These are phyloP conservation scores for Tipula unca DNA, from an alignment of 2,888 invertebrate genomes.

Conservation along the genomic window DNA sequence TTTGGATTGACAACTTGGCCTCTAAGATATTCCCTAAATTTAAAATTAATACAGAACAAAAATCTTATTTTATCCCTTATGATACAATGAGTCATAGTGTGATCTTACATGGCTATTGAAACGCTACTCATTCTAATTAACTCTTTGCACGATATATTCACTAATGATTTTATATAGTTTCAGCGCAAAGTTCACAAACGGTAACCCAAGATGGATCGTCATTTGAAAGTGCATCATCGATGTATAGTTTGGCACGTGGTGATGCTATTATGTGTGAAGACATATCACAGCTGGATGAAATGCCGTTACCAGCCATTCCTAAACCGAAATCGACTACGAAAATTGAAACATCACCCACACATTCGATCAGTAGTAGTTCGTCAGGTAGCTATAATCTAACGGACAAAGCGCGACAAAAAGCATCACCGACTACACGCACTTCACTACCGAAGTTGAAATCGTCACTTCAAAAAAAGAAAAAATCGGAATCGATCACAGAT, in stretches of 20 bases:
- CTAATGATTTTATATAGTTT: conserved; percentile 29
- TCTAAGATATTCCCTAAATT: not conserved
- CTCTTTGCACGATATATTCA: not conserved
- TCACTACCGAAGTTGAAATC: not conserved
- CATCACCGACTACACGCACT: conserved; percentile 23
- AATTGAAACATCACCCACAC: conserved; percentile 42
- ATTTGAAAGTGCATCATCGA: conserved; percentile 78
- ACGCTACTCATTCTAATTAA: not conserved
- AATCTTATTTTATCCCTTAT: not conserved
- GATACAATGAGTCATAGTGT: not conserved
- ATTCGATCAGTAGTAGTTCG: conserved; percentile 49
- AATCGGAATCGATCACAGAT: conserved; percentile 54
- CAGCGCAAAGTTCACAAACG: conserved; percentile 43
- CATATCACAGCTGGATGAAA: conserved; percentile 46
- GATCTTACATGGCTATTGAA: not conserved
- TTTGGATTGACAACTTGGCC: not conserved
- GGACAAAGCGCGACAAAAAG: conserved; percentile 30
- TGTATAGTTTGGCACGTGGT: conserved; percentile 67
- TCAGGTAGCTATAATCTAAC: conserved; percentile 50
- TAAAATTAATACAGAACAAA: not conserved
- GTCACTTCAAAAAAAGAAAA: conserved; percentile 25
- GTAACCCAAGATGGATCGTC: conserved; percentile 69
- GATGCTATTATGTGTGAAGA: conserved; percentile 56
- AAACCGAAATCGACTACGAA: conserved; percentile 21
- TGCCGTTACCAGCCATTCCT: conserved; percentile 23